These are phyloP conservation scores for Stomatorhinus walkeri DNA, from an alignment of 2,797 vertebrate species.

Conservation along the genomic window DNA sequence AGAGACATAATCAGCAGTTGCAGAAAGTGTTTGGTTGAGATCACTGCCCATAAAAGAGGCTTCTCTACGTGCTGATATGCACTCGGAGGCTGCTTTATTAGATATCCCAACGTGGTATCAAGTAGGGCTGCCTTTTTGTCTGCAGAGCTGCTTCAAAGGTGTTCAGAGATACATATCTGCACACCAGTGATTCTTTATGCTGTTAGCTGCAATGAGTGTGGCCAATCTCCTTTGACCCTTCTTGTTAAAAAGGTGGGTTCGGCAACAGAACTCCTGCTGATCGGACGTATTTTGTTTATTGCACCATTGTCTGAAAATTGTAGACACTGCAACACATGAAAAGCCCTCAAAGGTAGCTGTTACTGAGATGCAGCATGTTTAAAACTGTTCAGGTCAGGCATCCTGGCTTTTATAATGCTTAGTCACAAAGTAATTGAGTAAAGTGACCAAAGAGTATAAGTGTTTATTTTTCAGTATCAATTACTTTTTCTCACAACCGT, in stretches of 20 bases:
- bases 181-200: background rate
- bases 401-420: background rate
- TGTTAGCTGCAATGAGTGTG: background rate
- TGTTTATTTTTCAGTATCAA: background rate
- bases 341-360: background rate
- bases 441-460: background rate
- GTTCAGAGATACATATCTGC: background rate
- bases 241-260: background rate
- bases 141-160: background rate
- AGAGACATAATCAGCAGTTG: conserved; percentile 15
- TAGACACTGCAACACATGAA: background rate
- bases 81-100: background rate
- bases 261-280: background rate
- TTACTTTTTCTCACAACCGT: background rate
- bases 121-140: background rate
- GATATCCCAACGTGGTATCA: background rate
- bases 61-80: background rate
- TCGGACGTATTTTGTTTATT: background rate
- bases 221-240: background rate
- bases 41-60: background rate
- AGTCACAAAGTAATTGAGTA: background rate
- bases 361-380: background rate
- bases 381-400: background rate
- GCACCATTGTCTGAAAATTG: background rate
- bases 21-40: background rate